These are phyloP conservation scores for Sussaba pulchella DNA, from an alignment of 2,888 invertebrate species.

Conservation along the genomic window DNA sequence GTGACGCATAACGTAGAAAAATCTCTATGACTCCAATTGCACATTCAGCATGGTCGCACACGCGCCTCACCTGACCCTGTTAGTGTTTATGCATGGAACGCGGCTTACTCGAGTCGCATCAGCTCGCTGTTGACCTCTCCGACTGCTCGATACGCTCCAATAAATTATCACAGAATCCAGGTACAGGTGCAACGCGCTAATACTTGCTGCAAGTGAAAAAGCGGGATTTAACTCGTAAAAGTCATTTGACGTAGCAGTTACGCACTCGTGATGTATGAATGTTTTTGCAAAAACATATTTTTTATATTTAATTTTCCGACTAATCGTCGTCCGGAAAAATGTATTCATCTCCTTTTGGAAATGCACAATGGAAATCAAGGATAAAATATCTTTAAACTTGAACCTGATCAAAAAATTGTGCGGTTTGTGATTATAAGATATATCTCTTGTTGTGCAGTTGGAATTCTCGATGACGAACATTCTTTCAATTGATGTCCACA, in stretches of 20 bases:
- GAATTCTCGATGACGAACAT: no score
- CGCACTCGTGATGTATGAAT: constrained; percentile 2
- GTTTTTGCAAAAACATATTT: background rate
- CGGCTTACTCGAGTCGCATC: constrained; percentile 26
- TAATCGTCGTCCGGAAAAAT: no score
- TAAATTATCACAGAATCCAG: constrained; percentile 12
- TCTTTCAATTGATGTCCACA: no score
- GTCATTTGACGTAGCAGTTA: constrained; percentile 4
- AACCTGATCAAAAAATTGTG: no score
- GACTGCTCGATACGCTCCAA: constrained; percentile 14
- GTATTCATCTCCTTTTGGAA: no score
- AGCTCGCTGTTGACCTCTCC: constrained; percentile 14
- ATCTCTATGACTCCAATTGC: constrained; percentile 7
- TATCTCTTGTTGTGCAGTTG: no score
- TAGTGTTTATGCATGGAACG: constrained; percentile 21
- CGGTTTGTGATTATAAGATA: no score
- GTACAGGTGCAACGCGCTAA: constrained; percentile 9
- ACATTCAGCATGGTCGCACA: constrained; percentile 4
- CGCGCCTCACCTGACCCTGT: constrained; percentile 30
- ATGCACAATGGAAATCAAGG: no score
- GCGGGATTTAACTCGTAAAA: background rate
- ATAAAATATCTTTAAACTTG: background rate
- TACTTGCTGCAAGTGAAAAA: background rate
- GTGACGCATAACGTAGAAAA: constrained; percentile 10
- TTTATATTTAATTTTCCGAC: background rate